Base-by-base conservation (phyloP, 2,797 vertebrate genomes). In the Rhincodon typus region DNA sequence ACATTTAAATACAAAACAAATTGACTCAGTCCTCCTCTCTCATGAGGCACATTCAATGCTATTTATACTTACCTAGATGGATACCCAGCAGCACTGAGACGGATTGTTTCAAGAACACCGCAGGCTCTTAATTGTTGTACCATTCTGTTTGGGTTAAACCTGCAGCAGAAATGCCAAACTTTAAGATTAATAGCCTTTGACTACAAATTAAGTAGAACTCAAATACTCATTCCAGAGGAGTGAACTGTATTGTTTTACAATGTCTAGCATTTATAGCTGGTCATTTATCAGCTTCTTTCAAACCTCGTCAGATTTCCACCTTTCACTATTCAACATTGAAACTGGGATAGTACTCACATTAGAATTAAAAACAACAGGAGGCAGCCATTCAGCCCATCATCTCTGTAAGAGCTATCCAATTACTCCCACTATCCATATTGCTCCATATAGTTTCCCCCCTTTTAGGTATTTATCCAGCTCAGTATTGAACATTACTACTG, bases 91-190 rank as follows among this genome's bases (percentile, higher is more conserved):
- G 98, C 97, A 13, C 98, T 98, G 97, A 98, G 98, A 42, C 98
- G 97, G 74, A 98, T 98, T 0, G 98, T 98, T 97, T 98, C 98
- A 97, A 98, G 96, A 69, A 98, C 97, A 0, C 98, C 97, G 0
- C 98, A 98, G 66, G 98, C 98, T 96, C 98, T 96, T 94, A 98
- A 96, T 97, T 98, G 98, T 96, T 98, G 98, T 70, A 98, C 97
- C 0, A 97, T 98, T 96, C 98, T 96, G 96, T 97, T 97, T 0
- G 98, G 98, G 96, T 98, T 98, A 96, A 98, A 98, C 96, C 98
- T 98, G 95, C 96, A 93, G n/a, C 27, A 90, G 34, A 84, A 84
- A 67, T 90, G 62, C 25, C 4, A 19, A 90, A 62, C 62, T 19
- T 91, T 19, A 34, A 93, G 34, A 67, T 93, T 17, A 67, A n/a